Evolutionary conservation across 2,113 vertebrate genomes (phyloP).

Genomic region (Elephas maximus): DNA sequence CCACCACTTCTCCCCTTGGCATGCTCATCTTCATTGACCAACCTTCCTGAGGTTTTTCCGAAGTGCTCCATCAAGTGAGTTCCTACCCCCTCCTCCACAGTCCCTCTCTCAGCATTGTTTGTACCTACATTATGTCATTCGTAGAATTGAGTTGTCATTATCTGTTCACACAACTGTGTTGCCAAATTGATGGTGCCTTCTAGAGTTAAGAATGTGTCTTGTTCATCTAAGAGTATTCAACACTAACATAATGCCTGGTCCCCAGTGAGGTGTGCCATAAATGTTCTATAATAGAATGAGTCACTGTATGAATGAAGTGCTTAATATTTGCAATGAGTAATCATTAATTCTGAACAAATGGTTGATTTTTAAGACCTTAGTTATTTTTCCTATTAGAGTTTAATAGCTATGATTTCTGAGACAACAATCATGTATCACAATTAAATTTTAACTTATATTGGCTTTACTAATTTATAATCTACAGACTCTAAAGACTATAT

Average conservation of each 20-base stretch:
- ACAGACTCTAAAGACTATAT: not conserved
- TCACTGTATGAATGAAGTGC: not conserved
- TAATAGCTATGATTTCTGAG: not conserved
- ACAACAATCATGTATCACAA: slow-evolving; percentile 11
- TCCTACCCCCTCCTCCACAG: not conserved
- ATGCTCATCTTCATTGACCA: not conserved
- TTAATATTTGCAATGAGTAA: not conserved
- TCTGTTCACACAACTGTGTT: not conserved
- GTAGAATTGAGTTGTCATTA: not conserved
- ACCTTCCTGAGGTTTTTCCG: not conserved
- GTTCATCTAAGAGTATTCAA: not conserved
- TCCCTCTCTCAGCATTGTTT: not conserved
- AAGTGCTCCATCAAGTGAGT: not conserved
- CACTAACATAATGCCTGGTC: not conserved
- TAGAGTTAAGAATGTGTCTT: not conserved
- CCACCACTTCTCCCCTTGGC: not conserved
- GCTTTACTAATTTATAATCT: slow-evolving; percentile 48
- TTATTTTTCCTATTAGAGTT: slow-evolving; percentile 55
- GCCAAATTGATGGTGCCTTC: not conserved
- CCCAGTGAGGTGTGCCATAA: not conserved
- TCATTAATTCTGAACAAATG: slow-evolving; percentile 29
- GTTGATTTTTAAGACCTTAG: slow-evolving; percentile 24
- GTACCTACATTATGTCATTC: not conserved
- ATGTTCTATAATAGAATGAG: not conserved
- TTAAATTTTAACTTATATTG: slow-evolving; percentile 57